phyloP scores from a whole-genome alignment of 2,113 vertebrate genomes.

The Propithecus coquereli region DNA sequence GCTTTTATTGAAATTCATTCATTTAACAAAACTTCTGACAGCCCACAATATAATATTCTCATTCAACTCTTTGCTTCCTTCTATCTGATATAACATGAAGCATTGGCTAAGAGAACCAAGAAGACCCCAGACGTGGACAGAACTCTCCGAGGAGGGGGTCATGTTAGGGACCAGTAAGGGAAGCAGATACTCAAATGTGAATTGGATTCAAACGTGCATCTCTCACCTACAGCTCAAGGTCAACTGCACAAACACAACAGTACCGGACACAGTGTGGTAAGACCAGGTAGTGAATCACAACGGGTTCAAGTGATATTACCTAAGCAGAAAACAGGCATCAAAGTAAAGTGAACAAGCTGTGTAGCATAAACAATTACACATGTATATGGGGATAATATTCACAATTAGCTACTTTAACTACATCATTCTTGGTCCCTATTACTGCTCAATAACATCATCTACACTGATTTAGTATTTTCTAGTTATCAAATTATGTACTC shows the following conservation, averaged over 20 bases:
- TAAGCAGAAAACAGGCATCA: not conserved
- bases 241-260: not conserved
- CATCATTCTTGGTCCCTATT: not conserved
- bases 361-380: no score
- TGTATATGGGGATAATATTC: not conserved
- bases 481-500: not conserved
- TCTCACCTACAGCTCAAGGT: not conserved
- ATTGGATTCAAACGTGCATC: not conserved
- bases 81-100: rapidly evolving
- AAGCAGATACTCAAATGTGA: not conserved
- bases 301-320: not conserved
- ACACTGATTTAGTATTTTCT: rapidly evolving
- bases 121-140: not conserved
- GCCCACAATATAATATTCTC: not conserved
- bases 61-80: not conserved
- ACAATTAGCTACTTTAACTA: not conserved
- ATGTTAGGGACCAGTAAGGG: not conserved
- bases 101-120: not conserved
- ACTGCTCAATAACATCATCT: not conserved
- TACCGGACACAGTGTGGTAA: rapidly evolving
- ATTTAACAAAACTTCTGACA: not conserved
- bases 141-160: not conserved
- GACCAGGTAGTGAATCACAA: rapidly evolving
- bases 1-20: not conserved
- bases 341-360: not conserved